phyloP scores from a whole-genome alignment of 2,797 vertebrate species.

The Sebastes cheni region DNA sequence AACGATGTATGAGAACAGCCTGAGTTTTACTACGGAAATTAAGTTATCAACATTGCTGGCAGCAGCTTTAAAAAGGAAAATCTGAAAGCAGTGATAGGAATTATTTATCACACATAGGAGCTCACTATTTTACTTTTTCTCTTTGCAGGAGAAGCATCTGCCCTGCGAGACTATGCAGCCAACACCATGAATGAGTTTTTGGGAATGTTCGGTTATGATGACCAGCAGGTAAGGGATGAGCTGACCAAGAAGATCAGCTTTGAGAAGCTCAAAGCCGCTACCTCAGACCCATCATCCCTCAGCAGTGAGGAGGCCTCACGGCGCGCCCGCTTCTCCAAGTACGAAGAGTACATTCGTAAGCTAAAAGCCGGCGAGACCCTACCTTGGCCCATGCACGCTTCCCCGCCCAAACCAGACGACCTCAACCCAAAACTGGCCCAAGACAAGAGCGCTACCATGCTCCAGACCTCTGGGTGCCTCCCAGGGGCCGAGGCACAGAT shows the following conservation, averaged over 20 bases:
- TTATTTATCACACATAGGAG: neutral
- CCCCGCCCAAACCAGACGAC: conserved; percentile 87
- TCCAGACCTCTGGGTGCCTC: conserved; percentile 80
- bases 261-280: conserved; percentile 92
- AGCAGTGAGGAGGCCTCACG: conserved; percentile 89
- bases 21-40: too few species aligned
- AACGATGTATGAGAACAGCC: too few species aligned
- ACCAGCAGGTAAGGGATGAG: conserved; percentile 96
- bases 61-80: neutral
- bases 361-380: conserved; percentile 95
- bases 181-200: conserved; percentile 98
- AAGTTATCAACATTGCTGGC: too few species aligned
- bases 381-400: conserved; percentile 88
- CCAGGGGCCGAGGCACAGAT: conserved; percentile 81
- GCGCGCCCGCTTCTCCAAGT: conserved; percentile 96
- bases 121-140: conserved; percentile 44
- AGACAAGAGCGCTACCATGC: conserved; percentile 84
- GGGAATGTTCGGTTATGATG: conserved; percentile 97
- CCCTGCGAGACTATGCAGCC: conserved; percentile 95
- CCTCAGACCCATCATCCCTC: conserved; percentile 87
- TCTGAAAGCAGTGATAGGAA: neutral
- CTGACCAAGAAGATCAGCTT: conserved; percentile 97
- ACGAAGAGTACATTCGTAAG: conserved; percentile 98
- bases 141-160: conserved; percentile 90
- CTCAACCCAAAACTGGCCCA: conserved; percentile 84